Evolutionary conservation across 2,888 invertebrate species (phyloP).

Genomic region (Artemia sinica): DNA sequence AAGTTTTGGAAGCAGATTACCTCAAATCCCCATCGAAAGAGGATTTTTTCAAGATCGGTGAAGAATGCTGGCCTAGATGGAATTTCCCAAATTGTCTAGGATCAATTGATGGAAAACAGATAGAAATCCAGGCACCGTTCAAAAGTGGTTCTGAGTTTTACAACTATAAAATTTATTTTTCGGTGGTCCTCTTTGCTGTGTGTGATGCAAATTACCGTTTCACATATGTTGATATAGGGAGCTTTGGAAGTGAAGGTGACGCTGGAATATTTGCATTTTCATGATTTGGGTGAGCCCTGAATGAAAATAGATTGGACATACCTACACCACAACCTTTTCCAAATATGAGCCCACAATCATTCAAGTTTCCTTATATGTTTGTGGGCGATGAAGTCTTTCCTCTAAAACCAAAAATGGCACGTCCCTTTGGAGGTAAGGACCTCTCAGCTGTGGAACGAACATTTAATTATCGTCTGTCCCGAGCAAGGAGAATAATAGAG

Average conservation of each 20-base stretch:
- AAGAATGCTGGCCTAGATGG: too few relatives aligned
- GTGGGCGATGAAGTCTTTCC: neutral
- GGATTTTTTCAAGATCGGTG: too few relatives aligned
- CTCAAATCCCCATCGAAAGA: too few relatives aligned
- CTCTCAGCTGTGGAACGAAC: neutral
- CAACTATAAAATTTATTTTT: too few relatives aligned
- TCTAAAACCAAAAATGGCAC: conserved; percentile 1
- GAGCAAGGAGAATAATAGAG: neutral
- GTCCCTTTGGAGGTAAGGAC: neutral
- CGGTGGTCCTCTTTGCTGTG: too few relatives aligned
- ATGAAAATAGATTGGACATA: conserved; percentile 14
- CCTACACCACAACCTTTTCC: neutral
- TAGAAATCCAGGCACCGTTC: too few relatives aligned
- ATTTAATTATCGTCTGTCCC: neutral
- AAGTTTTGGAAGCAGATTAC: too few relatives aligned
- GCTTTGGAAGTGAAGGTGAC: neutral
- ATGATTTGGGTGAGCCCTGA: neutral
- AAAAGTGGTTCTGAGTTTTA: too few relatives aligned
- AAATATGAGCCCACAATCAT: neutral
- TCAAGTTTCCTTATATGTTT: neutral
- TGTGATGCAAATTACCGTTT: too few relatives aligned
- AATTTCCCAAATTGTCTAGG: too few relatives aligned
- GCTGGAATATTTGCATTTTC: conserved; percentile 1
- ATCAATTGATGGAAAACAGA: too few relatives aligned
- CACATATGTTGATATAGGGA: neutral